Base-by-base conservation (phyloP, 2,888 invertebrate species). In the Amphipyra tragopoginis region DNA sequence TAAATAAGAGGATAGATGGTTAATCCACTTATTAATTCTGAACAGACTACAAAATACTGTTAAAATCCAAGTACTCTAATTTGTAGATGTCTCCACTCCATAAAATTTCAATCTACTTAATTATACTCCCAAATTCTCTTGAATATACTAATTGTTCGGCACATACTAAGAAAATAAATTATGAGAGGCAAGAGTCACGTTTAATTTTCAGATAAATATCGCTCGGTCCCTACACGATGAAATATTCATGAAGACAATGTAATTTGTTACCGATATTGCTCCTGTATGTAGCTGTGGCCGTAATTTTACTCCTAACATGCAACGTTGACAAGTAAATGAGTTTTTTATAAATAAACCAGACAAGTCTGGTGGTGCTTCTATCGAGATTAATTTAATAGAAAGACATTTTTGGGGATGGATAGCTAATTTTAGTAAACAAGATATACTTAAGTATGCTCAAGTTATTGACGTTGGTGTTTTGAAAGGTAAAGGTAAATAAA, bases 171-270 rank as follows among this genome's bases (percentile, higher is more conserved):
- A 59, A 68, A 63, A 62, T 63, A 59, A 49, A 61, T 59, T 62
- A 53, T 48, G 36, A 38, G 38, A 68, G 57, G 59, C 49, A 57
- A 47, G 40, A 77, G 80, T 81, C 82, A 74, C 75, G 80, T 86
- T 85, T 84, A 86, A 88, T 89, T 88, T 87, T 82, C 80, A 81
- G 82, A 86, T 88, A 87, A 85, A 86, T 82, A 89, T 86, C 83
- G 72, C 51, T 56, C 52, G 57, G 56, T 77, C 80, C 79, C 65
- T 69, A 60, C 70, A 52, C 68, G 79, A 87, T 90, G 89, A 88
- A 90, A 88, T 87, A 90, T 90, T 87, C 89, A 90, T 90, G 88
- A 88, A 89, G 85, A 89, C 83, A 85, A 83, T 76, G 88, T 88
- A 88, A 90, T 90, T 88, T 90, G 87, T 82, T 85, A 82, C 84